Evolutionary conservation across 2,113 vertebrate genomes (phyloP).

Genomic region (Pitta sordida): DNA sequence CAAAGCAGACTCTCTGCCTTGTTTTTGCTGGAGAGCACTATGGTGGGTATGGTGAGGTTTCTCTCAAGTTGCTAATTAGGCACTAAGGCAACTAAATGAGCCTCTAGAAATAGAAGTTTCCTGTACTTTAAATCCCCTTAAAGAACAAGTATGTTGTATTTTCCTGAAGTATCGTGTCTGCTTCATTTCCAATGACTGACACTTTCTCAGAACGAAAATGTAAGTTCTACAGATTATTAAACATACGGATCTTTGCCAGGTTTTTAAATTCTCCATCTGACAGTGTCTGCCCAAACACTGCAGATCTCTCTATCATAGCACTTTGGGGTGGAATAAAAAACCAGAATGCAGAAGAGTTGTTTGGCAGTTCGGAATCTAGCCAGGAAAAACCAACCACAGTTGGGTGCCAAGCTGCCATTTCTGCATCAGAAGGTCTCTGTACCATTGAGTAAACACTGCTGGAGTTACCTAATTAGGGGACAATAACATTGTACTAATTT

Average conservation of each 20-base stretch:
- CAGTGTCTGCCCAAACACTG: not conserved
- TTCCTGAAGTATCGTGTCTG: not conserved
- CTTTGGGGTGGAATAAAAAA: not conserved
- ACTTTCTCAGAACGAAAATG: not conserved
- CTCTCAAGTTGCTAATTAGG: constrained; percentile 18
- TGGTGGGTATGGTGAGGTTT: not conserved
- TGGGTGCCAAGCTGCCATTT: constrained; percentile 7
- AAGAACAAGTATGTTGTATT: not conserved
- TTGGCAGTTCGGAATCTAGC: not conserved
- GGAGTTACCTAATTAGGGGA: constrained; percentile 7
- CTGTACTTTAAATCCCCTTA: constrained; percentile 9
- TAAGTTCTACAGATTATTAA: constrained; percentile 14
- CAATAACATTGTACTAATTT: not conserved
- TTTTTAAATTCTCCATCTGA: constrained; percentile 5
- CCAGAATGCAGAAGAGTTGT: not conserved
- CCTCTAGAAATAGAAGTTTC: not conserved
- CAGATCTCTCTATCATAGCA: not conserved
- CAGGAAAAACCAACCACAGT: not conserved
- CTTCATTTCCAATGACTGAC: not conserved
- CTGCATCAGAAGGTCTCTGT: constrained; percentile 8
- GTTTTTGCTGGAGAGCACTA: not conserved
- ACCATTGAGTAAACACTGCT: not conserved
- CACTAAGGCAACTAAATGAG: constrained; percentile 19
- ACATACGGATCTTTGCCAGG: not conserved
- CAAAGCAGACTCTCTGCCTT: not conserved